Base-by-base conservation (phyloP, 2,888 invertebrate species). In the Cancer borealis region DNA sequence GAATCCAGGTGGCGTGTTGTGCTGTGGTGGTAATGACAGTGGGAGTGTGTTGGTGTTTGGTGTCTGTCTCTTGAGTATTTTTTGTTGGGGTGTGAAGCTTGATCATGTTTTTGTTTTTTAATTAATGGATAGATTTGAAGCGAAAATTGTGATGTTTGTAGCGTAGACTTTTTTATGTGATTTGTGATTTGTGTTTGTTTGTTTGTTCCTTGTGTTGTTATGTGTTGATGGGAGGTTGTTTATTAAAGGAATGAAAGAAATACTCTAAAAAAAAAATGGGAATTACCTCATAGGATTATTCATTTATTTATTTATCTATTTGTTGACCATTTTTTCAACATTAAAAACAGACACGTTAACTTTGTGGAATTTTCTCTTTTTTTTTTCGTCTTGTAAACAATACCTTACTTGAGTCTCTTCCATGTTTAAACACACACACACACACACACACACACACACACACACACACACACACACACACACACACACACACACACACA, bases 401-500 rank as follows among this genome's bases (percentile, higher is more conserved):
- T 49, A 49, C 12, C 49, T 49, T 49, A 54, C 17, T 54, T 54
- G 12, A 17, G 14, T 12, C 54, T 54, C 17, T 54, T 2, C 14
- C 14, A 14, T 54, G 10, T 14, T 54, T 54, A 10, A 4, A 14
- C 54, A 54, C 14, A 14, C 54, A 54, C 54, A 14, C 14, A 39
- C 45, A n/a, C 30, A 39, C 87, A 14, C 30, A 87, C 54, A 54
- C 54, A 54, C 54, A 54, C 14, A 54, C 54, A 54, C 54, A 54
- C 54, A 54, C 54, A 54, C 54, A 60, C 60, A 60, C 60, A 60
- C 60, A 60, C 60, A 60, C 60, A 60, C 60, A 60, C 60, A 60
- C 60, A 60, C 60, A 60, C 60, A 60, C 60, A 60, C 60, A 60
- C 60, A 60, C 60, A 60, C 60, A 60, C 60, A 60, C 60, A 60